Percentiles rank a stretch among this genome's conserved stretches.
phyloP scores from a whole-genome alignment of 2,113 vertebrate genomes.

The Mohoua ochrocephala region DNA sequence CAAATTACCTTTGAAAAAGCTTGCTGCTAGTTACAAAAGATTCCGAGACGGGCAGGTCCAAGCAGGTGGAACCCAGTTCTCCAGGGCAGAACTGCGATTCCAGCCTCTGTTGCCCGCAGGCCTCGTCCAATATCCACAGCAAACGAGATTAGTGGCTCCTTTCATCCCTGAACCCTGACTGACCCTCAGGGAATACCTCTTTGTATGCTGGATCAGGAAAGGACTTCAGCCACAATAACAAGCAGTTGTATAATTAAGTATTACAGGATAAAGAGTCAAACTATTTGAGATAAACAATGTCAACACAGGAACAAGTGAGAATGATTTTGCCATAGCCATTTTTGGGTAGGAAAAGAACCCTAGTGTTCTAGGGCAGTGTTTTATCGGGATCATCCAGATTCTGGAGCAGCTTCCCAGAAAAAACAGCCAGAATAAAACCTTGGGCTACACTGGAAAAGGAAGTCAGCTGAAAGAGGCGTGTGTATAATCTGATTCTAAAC shows the following conservation, averaged over 20 bases:
- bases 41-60: not conserved
- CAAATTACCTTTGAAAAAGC: not conserved
- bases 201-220: not conserved
- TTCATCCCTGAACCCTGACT: not conserved
- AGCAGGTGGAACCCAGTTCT: not conserved
- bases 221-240: not conserved
- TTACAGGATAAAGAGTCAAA: not conserved
- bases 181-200: not conserved
- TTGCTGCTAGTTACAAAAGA: not conserved
- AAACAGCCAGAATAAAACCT: not conserved
- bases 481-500: not conserved
- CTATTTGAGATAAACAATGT: not conserved
- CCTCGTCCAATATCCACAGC: accelerated
- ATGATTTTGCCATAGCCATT: not conserved
- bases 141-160: accelerated
- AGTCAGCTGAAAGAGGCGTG: not conserved
- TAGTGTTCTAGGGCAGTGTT: not conserved
- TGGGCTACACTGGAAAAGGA: not conserved
- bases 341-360: not conserved
- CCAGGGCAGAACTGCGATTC: not conserved
- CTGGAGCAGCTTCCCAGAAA: not conserved
- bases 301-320: not conserved
- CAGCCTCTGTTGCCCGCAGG: not conserved
- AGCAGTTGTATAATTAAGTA: not conserved
- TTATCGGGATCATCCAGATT: not conserved